Evolutionary conservation across 1,140 invertebrate genomes (phyloP).

Genomic region (Conus ventricosus): DNA sequence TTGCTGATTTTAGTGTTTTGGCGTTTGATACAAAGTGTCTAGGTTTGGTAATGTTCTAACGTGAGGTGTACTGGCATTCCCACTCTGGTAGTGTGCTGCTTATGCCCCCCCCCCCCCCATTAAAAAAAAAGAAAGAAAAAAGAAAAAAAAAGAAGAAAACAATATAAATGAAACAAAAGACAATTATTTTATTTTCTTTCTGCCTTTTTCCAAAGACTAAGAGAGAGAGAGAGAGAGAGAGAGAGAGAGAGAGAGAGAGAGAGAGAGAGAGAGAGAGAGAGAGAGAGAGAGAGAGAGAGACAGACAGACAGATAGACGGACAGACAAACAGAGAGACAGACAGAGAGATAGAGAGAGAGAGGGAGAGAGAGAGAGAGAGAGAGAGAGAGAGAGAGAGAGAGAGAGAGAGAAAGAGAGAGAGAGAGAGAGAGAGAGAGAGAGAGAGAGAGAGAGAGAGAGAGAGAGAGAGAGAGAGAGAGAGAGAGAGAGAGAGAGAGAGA

Average conservation of each 20-base stretch:
- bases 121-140: too few relatives aligned
- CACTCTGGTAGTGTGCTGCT: too few relatives aligned
- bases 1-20: too few relatives aligned
- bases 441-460: slow-evolving; percentile 1
- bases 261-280: not conserved
- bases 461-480: slow-evolving; percentile 15
- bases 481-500: slow-evolving; percentile 14
- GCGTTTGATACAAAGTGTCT: too few relatives aligned
- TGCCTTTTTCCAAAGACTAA: not conserved
- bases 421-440: not conserved
- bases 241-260: not conserved
- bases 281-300: slow-evolving; percentile 1
- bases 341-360: slow-evolving; percentile 15
- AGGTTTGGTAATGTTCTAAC: too few relatives aligned
- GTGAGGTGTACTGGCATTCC: too few relatives aligned
- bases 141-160: too few relatives aligned
- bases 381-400: slow-evolving; percentile 15
- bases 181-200: too few relatives aligned
- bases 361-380: slow-evolving; percentile 3
- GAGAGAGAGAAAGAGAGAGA: not conserved
- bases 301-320: not conserved
- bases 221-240: slow-evolving; percentile 15
- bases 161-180: too few relatives aligned
- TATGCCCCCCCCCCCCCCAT: too few relatives aligned
- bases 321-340: too few relatives aligned